These are phyloP conservation scores for Gallinago jamesoni DNA, from an alignment of 2,113 vertebrate genomes.

Conservation along the genomic window DNA sequence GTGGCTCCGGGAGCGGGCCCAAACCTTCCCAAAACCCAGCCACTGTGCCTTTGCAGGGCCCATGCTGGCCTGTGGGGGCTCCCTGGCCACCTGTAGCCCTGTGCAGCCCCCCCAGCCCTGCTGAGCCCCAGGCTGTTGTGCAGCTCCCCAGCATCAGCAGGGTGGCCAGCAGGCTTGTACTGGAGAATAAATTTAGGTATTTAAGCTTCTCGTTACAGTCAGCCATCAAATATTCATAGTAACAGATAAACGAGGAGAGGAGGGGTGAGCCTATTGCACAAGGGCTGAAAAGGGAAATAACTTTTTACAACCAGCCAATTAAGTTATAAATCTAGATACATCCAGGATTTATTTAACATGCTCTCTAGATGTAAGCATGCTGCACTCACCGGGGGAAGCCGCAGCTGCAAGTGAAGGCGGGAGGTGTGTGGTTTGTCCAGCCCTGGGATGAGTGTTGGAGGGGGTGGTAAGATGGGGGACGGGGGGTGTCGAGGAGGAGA, in stretches of 20 bases:
- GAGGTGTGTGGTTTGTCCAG: background rate
- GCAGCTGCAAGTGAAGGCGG: rapidly evolving
- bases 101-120: background rate
- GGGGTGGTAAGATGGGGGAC: background rate
- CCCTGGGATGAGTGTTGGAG: background rate
- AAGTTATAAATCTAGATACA: background rate
- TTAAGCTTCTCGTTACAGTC: constrained; percentile 41
- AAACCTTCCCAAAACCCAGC: background rate
- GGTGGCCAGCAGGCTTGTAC: background rate
- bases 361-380: background rate
- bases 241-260: constrained; percentile 34
- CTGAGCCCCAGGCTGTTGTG: background rate
- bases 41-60: background rate
- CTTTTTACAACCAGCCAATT: constrained; percentile 29
- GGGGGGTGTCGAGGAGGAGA: background rate
- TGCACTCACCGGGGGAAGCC: rapidly evolving
- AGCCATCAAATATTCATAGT: constrained; percentile 56
- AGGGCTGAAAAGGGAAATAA: constrained; percentile 43
- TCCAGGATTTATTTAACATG: background rate
- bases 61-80: background rate
- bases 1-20: background rate
- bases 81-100: background rate
- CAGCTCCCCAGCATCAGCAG: background rate
- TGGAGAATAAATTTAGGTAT: constrained; percentile 3
- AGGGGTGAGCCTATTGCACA: constrained; percentile 17